phyloP scores from a whole-genome alignment of 2,113 vertebrate genomes.

The Hylia prasina region DNA sequence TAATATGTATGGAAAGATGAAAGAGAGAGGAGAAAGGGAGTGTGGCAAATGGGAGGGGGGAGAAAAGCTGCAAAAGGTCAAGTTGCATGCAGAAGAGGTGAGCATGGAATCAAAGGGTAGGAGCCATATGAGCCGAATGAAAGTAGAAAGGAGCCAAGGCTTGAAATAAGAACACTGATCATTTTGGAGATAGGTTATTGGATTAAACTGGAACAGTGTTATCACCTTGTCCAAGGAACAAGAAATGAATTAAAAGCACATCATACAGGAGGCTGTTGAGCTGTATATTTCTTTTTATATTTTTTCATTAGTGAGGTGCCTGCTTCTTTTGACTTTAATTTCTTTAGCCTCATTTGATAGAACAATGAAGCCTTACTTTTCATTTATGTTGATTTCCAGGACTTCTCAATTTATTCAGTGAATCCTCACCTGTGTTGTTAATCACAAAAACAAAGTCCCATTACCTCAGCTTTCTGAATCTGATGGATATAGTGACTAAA shows the following conservation, averaged over 20 bases:
- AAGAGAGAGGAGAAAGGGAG: constrained; percentile 52
- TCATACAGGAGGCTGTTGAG: background rate
- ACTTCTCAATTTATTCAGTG: background rate
- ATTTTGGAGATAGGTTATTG: constrained; percentile 58
- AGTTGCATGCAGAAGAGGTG: constrained; percentile 61
- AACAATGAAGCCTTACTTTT: constrained; percentile 17
- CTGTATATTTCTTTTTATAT: background rate
- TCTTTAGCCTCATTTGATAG: background rate
- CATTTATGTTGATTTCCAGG: background rate
- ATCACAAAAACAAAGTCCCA: background rate
- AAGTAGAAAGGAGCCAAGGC: constrained; percentile 44
- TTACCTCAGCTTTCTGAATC: background rate
- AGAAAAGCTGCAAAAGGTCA: constrained; percentile 63
- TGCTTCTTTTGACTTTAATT: constrained; percentile 26
- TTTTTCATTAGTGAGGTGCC: constrained; percentile 42
- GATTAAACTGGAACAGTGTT: constrained; percentile 57
- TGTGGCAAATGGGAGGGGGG: constrained; percentile 52
- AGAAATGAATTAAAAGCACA: constrained; percentile 48
- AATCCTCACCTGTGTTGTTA: background rate
- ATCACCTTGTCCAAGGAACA: constrained; percentile 53
- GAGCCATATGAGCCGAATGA: constrained; percentile 43
- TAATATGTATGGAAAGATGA: constrained; percentile 68
- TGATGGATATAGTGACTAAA: background rate
- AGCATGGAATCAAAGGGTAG: constrained; percentile 47
- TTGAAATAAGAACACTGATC: constrained; percentile 60